phyloP scores from a whole-genome alignment of 2,113 vertebrate genomes.

The Phylloscopus whistleri region DNA sequence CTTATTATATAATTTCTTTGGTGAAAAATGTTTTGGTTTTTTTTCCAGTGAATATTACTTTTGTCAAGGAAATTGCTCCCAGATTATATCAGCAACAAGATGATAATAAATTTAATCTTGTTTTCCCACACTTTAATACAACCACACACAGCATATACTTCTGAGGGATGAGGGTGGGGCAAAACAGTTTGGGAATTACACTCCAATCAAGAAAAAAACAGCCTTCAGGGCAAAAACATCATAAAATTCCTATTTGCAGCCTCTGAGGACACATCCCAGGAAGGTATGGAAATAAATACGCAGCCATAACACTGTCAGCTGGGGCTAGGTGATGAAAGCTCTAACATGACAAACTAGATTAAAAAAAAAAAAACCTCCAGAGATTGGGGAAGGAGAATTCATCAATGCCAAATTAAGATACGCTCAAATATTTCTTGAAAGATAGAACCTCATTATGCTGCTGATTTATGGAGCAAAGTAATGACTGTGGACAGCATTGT shows the following conservation, averaged over 20 bases:
- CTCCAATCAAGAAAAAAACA: not conserved
- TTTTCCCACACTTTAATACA: not conserved
- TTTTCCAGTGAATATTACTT: not conserved
- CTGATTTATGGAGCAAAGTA: conserved; percentile 39
- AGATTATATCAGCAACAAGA: not conserved
- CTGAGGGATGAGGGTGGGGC: not conserved
- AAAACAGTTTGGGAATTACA: not conserved
- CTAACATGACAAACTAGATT: conserved; percentile 11
- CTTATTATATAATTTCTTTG: not conserved
- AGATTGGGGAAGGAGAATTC: not conserved
- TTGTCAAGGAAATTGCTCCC: not conserved
- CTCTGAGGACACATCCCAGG: not conserved
- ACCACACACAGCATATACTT: not conserved
- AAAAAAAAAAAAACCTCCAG: not conserved
- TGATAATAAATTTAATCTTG: not conserved
- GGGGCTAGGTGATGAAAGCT: conserved; percentile 29
- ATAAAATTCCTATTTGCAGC: not conserved
- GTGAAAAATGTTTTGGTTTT: not conserved
- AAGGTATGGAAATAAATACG: not conserved
- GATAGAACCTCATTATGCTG: conserved; percentile 44
- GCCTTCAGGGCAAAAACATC: not conserved
- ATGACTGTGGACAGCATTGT: conserved; percentile 50
- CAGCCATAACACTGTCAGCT: not conserved
- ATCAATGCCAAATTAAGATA: conserved; percentile 45
- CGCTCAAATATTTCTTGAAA: not conserved